phyloP scores from a whole-genome alignment of 64 coral and sea anemone species.

The Montipora capricornis region DNA sequence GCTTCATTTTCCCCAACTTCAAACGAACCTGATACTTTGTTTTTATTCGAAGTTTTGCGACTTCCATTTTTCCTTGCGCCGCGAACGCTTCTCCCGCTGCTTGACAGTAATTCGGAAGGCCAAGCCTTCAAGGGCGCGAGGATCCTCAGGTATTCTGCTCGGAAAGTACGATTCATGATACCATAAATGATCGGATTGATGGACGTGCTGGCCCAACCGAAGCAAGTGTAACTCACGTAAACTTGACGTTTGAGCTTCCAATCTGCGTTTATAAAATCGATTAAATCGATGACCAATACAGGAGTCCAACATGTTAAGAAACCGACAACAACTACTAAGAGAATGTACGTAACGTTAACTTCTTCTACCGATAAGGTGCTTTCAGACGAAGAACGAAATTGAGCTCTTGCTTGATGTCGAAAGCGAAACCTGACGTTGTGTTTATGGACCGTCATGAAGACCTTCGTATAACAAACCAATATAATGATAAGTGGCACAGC shows the following conservation, averaged over 20 bases:
- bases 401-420: background rate
- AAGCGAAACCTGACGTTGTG: slow-evolving; percentile 56
- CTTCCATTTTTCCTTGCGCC: background rate
- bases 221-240: slow-evolving; percentile 73
- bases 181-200: slow-evolving; percentile 78
- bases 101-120: background rate
- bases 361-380: slow-evolving; percentile 52
- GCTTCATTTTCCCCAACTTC: background rate
- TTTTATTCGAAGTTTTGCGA: background rate
- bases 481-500: slow-evolving; percentile 58
- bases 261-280: slow-evolving; percentile 64
- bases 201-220: slow-evolving; percentile 61
- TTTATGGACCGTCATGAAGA: slow-evolving; percentile 59
- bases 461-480: slow-evolving; percentile 65
- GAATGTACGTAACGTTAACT: slow-evolving; percentile 54
- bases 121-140: slow-evolving; percentile 30
- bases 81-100: background rate
- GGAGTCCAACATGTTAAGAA: slow-evolving; percentile 76
- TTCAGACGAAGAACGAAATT: background rate
- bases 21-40: background rate
- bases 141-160: slow-evolving; percentile 38
- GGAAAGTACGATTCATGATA: slow-evolving; percentile 64
- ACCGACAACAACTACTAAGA: slow-evolving; percentile 57
- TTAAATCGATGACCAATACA: slow-evolving; percentile 60
- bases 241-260: slow-evolving; percentile 51